phyloP scores from a whole-genome alignment of 2,113 vertebrate species.

The Lucifuga dentata region DNA sequence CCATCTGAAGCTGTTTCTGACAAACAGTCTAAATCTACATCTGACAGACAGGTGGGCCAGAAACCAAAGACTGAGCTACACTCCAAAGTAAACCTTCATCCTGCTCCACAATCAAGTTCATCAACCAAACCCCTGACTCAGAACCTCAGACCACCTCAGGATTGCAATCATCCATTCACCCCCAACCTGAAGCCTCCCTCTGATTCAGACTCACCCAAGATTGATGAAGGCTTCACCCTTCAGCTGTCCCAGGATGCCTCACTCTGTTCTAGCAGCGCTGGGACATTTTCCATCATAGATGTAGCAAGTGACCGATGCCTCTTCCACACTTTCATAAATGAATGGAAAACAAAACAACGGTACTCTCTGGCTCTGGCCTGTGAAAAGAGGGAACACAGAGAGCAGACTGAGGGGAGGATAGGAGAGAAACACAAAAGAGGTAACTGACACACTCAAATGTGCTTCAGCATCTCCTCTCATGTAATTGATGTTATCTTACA shows the following conservation, averaged over 20 bases:
- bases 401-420: slow-evolving; percentile 77
- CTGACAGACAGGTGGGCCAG: not conserved
- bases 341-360: slow-evolving; percentile 89
- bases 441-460: slow-evolving; percentile 63
- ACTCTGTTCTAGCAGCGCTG: slow-evolving; percentile 78
- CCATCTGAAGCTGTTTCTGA: not conserved
- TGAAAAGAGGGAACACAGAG: slow-evolving; percentile 78
- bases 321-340: slow-evolving; percentile 90
- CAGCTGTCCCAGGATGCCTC: slow-evolving; percentile 86
- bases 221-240: slow-evolving; percentile 80
- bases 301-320: slow-evolving; percentile 90
- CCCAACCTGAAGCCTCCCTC: slow-evolving; percentile 9
- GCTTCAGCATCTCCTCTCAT: no score
- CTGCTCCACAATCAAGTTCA: slow-evolving; percentile 12
- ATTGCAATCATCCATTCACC: not conserved
- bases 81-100: not conserved
- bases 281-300: slow-evolving; percentile 91
- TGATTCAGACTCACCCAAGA: slow-evolving; percentile 49
- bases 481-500: no score
- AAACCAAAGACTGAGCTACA: not conserved
- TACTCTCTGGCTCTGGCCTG: slow-evolving; percentile 92
- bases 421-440: slow-evolving; percentile 88
- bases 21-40: slow-evolving; percentile 1
- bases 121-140: slow-evolving; percentile 6
- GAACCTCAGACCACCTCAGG: not conserved